Evolutionary conservation across 2,797 vertebrate genomes (phyloP).

Genomic region (Scomberomorus guttatus): DNA sequence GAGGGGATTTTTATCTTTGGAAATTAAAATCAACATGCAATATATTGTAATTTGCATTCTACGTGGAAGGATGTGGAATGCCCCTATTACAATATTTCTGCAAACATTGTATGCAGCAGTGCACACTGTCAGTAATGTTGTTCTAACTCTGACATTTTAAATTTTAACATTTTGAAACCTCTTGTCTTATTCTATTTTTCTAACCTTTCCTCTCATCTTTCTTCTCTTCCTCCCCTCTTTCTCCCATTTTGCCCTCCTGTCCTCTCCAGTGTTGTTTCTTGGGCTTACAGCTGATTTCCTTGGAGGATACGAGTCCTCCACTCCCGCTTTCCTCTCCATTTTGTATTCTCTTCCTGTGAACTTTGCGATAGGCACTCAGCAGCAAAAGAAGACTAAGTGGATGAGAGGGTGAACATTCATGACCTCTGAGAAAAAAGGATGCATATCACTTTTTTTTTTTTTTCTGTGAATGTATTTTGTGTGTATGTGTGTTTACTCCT

Average conservation of each 20-base stretch:
- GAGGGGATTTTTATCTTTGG: too few relatives aligned
- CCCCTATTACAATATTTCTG: neutral
- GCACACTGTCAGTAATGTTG: neutral
- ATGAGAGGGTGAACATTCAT: conserved; percentile 29
- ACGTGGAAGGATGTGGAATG: neutral
- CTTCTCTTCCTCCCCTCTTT: neutral
- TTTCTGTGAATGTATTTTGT: conserved; percentile 19
- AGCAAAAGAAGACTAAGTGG: conserved; percentile 33
- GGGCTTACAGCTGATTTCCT: conserved; percentile 35
- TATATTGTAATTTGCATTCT: neutral
- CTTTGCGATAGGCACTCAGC: conserved; percentile 7
- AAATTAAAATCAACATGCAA: neutral
- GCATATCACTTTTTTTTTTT: neutral
- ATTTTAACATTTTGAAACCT: conserved; percentile 15
- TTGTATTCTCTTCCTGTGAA: conserved; percentile 21
- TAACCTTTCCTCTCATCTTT: conserved; percentile 1
- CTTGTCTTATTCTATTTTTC: neutral
- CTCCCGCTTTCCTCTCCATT: conserved; percentile 29
- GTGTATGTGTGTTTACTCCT: conserved; percentile 19
- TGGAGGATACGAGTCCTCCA: conserved; percentile 19
- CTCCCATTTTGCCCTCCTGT: neutral
- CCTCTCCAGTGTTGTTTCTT: conserved; percentile 16
- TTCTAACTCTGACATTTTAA: neutral
- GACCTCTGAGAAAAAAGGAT: conserved; percentile 41
- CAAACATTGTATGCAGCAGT: neutral